Percentiles rank a stretch among this genome's conserved stretches.
phyloP scores from a whole-genome alignment of 2,797 vertebrate species.

The Sebastes wilsoni region DNA sequence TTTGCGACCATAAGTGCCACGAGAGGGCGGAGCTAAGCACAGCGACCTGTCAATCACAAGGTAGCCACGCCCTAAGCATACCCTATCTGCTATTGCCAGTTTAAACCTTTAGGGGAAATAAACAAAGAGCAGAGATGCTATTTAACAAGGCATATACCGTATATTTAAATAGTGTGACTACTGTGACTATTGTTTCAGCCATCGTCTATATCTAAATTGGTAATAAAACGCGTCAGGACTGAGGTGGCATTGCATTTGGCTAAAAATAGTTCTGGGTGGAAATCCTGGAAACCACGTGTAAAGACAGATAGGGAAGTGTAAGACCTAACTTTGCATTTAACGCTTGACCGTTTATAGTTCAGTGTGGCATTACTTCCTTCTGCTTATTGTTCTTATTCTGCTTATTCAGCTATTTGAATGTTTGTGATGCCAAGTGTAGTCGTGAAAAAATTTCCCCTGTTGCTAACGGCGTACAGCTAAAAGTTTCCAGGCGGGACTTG shows the following conservation, averaged over 20 bases:
- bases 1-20: too few species aligned
- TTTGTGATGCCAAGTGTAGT: neutral
- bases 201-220: neutral
- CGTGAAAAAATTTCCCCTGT: neutral
- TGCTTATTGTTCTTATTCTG: neutral
- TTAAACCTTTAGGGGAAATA: neutral
- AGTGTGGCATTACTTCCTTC: neutral
- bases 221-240: neutral
- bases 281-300: neutral
- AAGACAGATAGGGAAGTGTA: neutral
- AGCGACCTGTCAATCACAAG: too few species aligned
- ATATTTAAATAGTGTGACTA: neutral
- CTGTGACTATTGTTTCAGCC: neutral
- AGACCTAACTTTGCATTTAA: neutral
- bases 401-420: neutral
- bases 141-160: neutral
- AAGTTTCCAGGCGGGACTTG: too few species aligned
- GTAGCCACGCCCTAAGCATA: too few species aligned
- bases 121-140: neutral
- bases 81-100: too few species aligned
- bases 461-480: too few species aligned
- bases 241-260: neutral
- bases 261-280: neutral
- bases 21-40: too few species aligned
- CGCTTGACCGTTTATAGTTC: neutral